Percentiles rank a stretch among this genome's conserved stretches.
phyloP scores from a whole-genome alignment of 2,888 invertebrate genomes.

The Pedicia rivosa region DNA sequence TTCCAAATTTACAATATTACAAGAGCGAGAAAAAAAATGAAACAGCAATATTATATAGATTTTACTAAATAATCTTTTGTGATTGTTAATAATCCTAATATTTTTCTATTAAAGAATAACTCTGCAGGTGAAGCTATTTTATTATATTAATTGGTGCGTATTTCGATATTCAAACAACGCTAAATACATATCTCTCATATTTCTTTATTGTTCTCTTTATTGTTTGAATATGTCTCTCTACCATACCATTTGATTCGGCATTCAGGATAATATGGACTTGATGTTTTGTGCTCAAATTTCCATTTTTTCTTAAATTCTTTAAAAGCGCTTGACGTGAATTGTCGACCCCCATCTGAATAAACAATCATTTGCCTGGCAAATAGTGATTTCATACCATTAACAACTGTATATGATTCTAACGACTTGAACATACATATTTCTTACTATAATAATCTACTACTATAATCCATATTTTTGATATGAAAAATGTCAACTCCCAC shows the following conservation, averaged over 20 bases:
- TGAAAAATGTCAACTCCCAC: conserved; percentile 8
- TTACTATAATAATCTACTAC: conserved; percentile 13
- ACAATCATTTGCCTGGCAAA: conserved; percentile 11
- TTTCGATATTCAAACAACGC: background rate
- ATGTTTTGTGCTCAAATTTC: conserved; percentile 11
- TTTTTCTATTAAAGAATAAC: background rate
- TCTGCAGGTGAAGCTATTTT: background rate
- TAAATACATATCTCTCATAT: background rate
- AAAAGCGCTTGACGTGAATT: conserved; percentile 10
- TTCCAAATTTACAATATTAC: too few relatives aligned
- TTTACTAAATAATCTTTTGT: too few relatives aligned
- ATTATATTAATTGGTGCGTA: background rate
- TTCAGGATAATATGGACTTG: conserved; percentile 12
- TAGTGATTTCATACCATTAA: conserved; percentile 12
- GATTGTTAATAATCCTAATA: too few relatives aligned
- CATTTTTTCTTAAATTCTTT: conserved; percentile 10
- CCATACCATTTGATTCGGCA: conserved; percentile 13
- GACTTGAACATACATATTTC: conserved; percentile 10
- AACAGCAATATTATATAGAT: too few relatives aligned
- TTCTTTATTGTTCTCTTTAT: conserved; percentile 8
- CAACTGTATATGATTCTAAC: conserved; percentile 8
- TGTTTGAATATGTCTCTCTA: conserved; percentile 12
- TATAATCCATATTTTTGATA: conserved; percentile 4
- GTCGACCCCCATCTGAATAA: conserved; percentile 12
- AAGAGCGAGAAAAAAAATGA: too few relatives aligned